Evolutionary conservation across 2,797 vertebrate species (phyloP).

Genomic region (Cirrhinus molitorella): DNA sequence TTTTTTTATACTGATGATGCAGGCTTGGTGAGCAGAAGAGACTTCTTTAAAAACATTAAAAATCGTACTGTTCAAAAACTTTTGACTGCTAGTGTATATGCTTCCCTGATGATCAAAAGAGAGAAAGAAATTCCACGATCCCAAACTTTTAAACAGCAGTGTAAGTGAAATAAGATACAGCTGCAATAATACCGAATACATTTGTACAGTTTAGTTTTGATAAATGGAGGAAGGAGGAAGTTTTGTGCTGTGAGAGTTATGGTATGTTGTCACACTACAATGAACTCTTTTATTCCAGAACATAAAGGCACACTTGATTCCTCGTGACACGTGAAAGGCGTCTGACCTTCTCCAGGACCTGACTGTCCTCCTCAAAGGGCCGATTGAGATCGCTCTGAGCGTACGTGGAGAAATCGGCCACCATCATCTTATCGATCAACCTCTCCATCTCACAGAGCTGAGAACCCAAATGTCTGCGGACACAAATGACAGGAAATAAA

Average conservation of each 20-base stretch:
- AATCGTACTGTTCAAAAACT: too few relatives aligned
- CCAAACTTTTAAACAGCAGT: too few relatives aligned
- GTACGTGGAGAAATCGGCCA: constrained; percentile 96
- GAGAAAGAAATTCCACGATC: too few relatives aligned
- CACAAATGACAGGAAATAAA: not conserved
- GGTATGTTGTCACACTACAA: not conserved
- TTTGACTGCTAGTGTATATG: too few relatives aligned
- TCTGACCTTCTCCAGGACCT: constrained; percentile 91
- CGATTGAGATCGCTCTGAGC: constrained; percentile 90
- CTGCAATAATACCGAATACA: not conserved
- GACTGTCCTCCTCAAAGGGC: constrained; percentile 88
- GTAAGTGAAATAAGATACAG: too few relatives aligned
- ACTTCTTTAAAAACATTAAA: too few relatives aligned
- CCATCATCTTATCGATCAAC: constrained; percentile 99
- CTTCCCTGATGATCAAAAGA: too few relatives aligned
- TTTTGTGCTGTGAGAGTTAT: not conserved
- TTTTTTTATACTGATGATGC: too few relatives aligned
- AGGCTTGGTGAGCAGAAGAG: not conserved
- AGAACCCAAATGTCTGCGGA: constrained; percentile 92
- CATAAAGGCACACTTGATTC: not conserved
- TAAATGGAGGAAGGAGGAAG: not conserved
- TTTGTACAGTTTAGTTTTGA: not conserved
- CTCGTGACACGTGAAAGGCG: not conserved
- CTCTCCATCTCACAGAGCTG: constrained; percentile 99
- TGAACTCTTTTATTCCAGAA: not conserved